Evolutionary conservation across 2,888 invertebrate genomes (phyloP), one percentile per base, ranked within the genome.

Genomic region (Aphelenchoides bicaudatus): DNA sequence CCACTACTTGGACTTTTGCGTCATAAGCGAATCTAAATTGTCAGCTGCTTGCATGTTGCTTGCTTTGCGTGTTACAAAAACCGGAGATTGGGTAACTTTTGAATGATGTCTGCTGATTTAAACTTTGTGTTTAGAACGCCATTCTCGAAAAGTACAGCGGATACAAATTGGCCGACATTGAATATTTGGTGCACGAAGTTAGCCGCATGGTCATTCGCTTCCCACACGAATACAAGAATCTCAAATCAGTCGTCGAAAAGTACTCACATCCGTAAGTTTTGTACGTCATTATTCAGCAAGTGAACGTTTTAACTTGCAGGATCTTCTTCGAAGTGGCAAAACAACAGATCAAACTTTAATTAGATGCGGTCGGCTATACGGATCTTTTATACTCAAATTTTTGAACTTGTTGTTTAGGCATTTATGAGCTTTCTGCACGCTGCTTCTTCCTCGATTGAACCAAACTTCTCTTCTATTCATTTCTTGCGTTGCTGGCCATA

Each of bases 41-140:
- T 96, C 93, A 23, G 88, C 90, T 39, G 90, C 91, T 39, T 86
- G 89, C 29, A 84, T 96, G 13, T 87, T 88, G 74, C 85, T 96
- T 63, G 92, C 96, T 13, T 83, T 92, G 58, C 84, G 86, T 69
- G 92, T 96, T 90, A 66, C 64, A 38, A 63, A 70, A 23, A 23
- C 46, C 13, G 62, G 53, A 4, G 67, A 70, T 38, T 70, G 58
- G 64, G 65, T 67, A 31, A 10, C 19, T 13, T 37, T 4, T 21
- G n/a, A n/a, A 50, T 29, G n/a, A 46, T n/a, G 38, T 25, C 19
- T 5, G 16, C 3, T 48, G 8, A 29, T 27, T 1, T 23, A 8
- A 29, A 25, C 28, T 16, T 6, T 31, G 61, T 54, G 39, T n/a
- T n/a, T 61, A 73, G 73, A 62, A 59, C 8, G 63, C 66, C n/a